phyloP scores from a whole-genome alignment of 2,888 invertebrate genomes.

The Ecliptopera silaceata region DNA sequence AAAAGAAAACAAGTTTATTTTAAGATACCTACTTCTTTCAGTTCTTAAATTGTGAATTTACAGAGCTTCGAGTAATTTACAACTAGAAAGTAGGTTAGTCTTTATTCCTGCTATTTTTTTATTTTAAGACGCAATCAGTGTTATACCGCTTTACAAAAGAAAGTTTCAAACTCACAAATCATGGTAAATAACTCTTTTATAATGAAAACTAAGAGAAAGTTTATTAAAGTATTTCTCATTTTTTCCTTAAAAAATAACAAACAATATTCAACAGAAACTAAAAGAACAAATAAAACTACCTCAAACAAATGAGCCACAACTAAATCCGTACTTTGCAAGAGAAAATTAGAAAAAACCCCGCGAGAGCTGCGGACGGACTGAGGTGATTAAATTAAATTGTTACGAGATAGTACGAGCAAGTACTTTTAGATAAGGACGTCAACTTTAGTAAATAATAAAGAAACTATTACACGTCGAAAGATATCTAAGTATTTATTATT shows the following conservation, averaged over 20 bases:
- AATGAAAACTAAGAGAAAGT: too few species aligned
- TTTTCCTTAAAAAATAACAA: conserved; percentile 1
- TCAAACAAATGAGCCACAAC: conserved; percentile 44
- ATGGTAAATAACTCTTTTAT: too few species aligned
- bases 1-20: conserved; percentile 10
- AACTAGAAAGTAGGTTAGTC: too few species aligned
- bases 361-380: conserved; percentile 31
- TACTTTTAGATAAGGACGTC: conserved; percentile 25
- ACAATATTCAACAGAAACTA: conserved; percentile 20
- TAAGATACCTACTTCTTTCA: not conserved
- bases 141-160: not conserved
- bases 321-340: conserved; percentile 42
- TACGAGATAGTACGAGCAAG: conserved; percentile 30
- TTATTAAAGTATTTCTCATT: not conserved
- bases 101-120: too few species aligned
- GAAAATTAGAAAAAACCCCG: conserved; percentile 55
- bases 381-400: conserved; percentile 43
- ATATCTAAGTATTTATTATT: too few species aligned
- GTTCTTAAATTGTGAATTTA: not conserved
- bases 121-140: too few species aligned
- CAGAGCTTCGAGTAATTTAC: not conserved
- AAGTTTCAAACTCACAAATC: too few species aligned
- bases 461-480: too few species aligned
- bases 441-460: too few species aligned
- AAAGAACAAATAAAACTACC: conserved; percentile 39